Percentiles rank a stretch among this genome's conserved stretches.
Evolutionary conservation across 1,140 invertebrate species (phyloP).

Genomic region (Conus ventricosus): DNA sequence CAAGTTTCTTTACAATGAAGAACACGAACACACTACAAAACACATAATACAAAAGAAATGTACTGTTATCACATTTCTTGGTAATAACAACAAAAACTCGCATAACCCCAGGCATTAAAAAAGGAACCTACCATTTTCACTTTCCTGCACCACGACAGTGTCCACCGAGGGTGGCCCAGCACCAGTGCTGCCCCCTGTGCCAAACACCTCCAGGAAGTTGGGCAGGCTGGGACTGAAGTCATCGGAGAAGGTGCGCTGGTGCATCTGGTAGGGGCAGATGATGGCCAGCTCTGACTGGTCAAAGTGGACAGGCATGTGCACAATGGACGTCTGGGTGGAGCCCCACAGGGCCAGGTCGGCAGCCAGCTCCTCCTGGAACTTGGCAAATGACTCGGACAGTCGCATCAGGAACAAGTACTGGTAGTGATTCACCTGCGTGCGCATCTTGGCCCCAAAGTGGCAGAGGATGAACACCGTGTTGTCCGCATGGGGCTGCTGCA

Average conservation of each 20-base stretch:
- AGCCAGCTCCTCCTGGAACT: conserved; percentile 79
- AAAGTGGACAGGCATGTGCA: conserved; percentile 82
- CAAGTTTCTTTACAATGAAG: no score
- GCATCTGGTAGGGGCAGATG: conserved; percentile 80
- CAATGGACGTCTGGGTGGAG: conserved; percentile 28
- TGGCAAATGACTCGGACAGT: conserved; percentile 86
- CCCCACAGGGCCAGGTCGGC: conserved; percentile 80
- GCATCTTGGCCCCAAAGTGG: conserved; percentile 63
- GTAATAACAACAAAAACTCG: no score
- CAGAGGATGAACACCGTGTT: conserved; percentile 50
- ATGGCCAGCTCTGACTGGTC: conserved; percentile 91
- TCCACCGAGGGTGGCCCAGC: not conserved
- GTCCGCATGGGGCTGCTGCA: conserved; percentile 41
- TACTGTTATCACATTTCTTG: no score
- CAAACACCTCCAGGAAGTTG: conserved; percentile 30
- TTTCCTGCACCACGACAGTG: no score
- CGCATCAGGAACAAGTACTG: conserved; percentile 92
- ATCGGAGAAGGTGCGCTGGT: conserved; percentile 54
- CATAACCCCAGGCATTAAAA: no score
- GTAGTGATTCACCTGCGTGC: conserved; percentile 84
- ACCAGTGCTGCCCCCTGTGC: not conserved
- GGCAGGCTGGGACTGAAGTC: conserved; percentile 43
- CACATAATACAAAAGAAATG: no score
- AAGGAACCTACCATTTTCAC: no score
- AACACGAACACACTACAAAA: no score